Conservation (phyloP, 2,888 invertebrate species). For the Polyploca ridens region DNA sequence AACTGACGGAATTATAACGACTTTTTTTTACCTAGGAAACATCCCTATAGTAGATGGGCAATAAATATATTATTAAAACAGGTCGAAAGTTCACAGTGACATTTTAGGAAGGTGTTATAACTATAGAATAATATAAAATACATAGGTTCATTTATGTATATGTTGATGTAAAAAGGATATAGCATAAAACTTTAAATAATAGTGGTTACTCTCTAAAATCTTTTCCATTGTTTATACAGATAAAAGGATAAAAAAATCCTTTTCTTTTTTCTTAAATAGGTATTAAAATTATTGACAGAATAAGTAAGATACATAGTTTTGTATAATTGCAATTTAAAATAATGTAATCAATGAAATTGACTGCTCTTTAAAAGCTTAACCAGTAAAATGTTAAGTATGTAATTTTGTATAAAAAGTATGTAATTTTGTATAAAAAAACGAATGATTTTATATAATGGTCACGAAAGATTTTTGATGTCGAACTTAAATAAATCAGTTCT, state of each 20-base stretch:
- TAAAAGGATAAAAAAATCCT: background rate
- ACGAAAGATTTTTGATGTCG: background rate
- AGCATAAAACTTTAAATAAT: background rate
- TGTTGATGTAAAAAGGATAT: background rate
- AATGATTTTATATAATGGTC: background rate
- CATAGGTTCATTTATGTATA: background rate
- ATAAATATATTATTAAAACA: background rate
- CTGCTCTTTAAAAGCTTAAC: background rate
- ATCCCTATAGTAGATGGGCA: too few species aligned
- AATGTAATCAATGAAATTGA: background rate
- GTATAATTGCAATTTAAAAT: background rate
- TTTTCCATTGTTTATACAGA: background rate
- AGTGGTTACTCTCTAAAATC: background rate
- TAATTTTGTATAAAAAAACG: background rate
- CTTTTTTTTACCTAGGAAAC: too few species aligned
- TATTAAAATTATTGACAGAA: background rate
- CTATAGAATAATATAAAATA: background rate
- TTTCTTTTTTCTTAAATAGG: too few species aligned
- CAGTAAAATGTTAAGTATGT: background rate
- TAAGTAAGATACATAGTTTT: background rate
- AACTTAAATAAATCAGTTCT: background rate
- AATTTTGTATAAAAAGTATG: background rate
- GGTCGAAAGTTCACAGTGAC: background rate
- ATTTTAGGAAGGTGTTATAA: background rate
- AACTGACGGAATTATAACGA: too few species aligned